Conservation (phyloP, 1,140 invertebrate species). For the Trichoplusia ni region DNA sequence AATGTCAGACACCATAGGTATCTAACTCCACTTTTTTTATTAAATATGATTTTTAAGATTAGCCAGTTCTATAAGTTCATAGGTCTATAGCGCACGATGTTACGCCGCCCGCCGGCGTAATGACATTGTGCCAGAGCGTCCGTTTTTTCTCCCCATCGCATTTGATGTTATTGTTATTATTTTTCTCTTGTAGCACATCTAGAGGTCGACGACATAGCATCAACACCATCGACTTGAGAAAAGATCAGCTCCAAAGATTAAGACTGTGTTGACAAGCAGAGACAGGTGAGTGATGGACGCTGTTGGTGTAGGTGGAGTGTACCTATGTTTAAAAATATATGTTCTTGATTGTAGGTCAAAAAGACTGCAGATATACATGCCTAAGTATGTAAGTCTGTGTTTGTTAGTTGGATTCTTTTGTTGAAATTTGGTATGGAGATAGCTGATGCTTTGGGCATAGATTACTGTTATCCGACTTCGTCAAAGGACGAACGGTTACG, state of each 20-base stretch:
- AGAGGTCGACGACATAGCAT: slow-evolving; percentile 56
- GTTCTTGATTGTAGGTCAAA: too few species aligned
- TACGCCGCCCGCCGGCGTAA: slow-evolving; percentile 57
- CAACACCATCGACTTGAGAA: not conserved
- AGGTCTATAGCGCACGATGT: slow-evolving; percentile 58
- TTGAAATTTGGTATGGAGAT: not conserved
- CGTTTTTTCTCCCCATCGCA: slow-evolving; percentile 75
- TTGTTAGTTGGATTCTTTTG: not conserved
- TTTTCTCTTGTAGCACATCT: slow-evolving; percentile 65
- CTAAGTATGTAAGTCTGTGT: too few species aligned
- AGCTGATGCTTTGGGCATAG: not conserved
- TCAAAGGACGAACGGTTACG: too few species aligned
- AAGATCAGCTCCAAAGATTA: too few species aligned
- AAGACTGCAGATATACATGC: too few species aligned
- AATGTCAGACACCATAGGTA: too few species aligned
- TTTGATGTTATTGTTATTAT: slow-evolving; percentile 79
- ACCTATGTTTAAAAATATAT: too few species aligned
- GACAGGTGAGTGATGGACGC: too few species aligned
- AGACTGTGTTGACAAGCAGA: too few species aligned
- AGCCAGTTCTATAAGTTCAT: slow-evolving; percentile 37
- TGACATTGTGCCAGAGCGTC: slow-evolving; percentile 72
- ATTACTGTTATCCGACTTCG: too few species aligned
- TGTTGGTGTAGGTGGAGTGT: too few species aligned
- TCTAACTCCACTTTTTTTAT: too few species aligned
- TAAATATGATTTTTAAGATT: slow-evolving; percentile 4